Base-by-base conservation (phyloP, 2,797 vertebrate genomes). In the Anguilla obscura region DNA sequence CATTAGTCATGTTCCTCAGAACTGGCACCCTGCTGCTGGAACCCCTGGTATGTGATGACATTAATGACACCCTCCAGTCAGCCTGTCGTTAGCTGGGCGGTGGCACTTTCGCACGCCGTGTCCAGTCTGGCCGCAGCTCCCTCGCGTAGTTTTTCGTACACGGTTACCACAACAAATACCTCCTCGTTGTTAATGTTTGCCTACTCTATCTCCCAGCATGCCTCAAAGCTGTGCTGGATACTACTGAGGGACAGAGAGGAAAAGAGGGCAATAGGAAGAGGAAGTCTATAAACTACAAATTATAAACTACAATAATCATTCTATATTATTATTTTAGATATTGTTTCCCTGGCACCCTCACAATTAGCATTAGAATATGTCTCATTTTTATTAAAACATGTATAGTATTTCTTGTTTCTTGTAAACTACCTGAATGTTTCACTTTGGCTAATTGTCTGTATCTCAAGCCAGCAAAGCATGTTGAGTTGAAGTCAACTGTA, bases 1-100 rank as follows among this genome's bases (percentile, higher is more conserved):
- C 90, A 91, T 36, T 36, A 12, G 30, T 33, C 71, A 36, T 18
- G 36, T 36, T 16, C 30, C 71, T 76, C 71, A 36, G 27, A 33
- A 36, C 30, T 36, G 27, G 27, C 71, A 36, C 33, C 71, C 71
- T 16, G 33, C 71, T 33, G 71, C n/a, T 76, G 27, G 71, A 36
- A 76, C 10, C 71, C 16, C 30, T 36, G 71, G 71, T 36, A 76
- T 76, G 71, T 36, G 71, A 76, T 76, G 71, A 76, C 71, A 76
- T 5, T 36, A 33, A 36, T 76, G 71, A 5, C 71, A 76, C 71
- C 71, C 14, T 33, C 71, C 71, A 36, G 71, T 36, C 71, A 76
- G 14, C 27, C 71, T 33, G 71, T 33, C 71, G 24, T 12, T 76
- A 33, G 71, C 27, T 18, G 74, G 74, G 16, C 33, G 30, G 74